These are phyloP conservation scores for Connochaetes taurinus DNA, from an alignment of 2,113 vertebrate species.

Conservation along the genomic window DNA sequence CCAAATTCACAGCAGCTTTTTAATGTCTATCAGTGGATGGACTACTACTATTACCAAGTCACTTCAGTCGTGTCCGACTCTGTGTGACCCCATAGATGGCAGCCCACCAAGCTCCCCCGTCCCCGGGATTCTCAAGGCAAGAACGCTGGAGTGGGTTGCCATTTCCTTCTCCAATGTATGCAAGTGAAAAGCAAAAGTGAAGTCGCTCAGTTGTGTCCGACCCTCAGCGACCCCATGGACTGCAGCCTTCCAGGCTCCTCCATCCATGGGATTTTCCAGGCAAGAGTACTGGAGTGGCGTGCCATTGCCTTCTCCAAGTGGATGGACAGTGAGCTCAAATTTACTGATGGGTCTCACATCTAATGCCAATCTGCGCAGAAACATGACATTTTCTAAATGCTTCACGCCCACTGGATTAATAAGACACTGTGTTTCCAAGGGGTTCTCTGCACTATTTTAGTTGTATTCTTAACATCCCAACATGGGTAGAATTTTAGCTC, in stretches of 20 bases:
- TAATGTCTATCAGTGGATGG: not conserved
- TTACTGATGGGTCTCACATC: not conserved
- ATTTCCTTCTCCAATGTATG: too few relatives aligned
- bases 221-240: too few relatives aligned
- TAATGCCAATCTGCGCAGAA: not conserved
- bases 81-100: too few relatives aligned
- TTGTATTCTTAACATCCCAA: not conserved
- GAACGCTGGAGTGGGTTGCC: too few relatives aligned
- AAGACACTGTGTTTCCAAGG: not conserved
- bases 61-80: too few relatives aligned
- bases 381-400: not conserved
- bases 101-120: too few relatives aligned
- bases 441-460: not conserved
- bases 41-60: not conserved
- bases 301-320: not conserved
- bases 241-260: too few relatives aligned
- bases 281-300: too few relatives aligned
- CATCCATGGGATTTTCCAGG: too few relatives aligned
- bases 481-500: not conserved
- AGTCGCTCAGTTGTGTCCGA: too few relatives aligned
- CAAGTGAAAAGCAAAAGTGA: too few relatives aligned
- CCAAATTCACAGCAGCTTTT: slow-evolving; percentile 63
- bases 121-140: too few relatives aligned
- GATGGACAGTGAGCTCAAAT: not conserved
- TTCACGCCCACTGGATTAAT: not conserved